Percentiles rank a stretch among this genome's conserved stretches.
These are phyloP conservation scores for Cliona cf. orientalis DNA, from an alignment of 37 sponge, comb jelly and placozoan species.

Conservation along the genomic window DNA sequence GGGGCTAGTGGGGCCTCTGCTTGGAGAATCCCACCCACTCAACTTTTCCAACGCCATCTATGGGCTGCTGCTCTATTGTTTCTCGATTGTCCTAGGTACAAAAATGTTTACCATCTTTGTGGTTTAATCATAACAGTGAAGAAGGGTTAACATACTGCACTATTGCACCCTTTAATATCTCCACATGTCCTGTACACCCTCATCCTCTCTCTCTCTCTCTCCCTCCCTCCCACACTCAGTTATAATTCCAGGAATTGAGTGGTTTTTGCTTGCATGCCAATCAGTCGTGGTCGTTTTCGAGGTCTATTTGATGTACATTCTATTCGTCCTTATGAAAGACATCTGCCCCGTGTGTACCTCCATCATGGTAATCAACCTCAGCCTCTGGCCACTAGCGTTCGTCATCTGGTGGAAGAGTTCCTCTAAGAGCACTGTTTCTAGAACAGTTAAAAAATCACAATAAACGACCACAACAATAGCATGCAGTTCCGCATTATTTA, in stretches of 20 bases:
- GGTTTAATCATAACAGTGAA: no score
- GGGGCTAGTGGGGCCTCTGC: conserved; percentile 53
- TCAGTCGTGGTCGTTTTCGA: neutral
- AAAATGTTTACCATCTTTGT: no score
- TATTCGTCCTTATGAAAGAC: conserved; percentile 48
- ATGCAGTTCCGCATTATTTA: neutral
- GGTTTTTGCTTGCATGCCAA: neutral
- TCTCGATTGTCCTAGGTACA: no score
- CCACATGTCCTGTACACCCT: no score
- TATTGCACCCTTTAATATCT: no score
- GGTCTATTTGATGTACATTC: conserved; percentile 59
- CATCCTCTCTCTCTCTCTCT: neutral
- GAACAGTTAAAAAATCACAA: neutral
- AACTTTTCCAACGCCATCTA: conserved; percentile 55
- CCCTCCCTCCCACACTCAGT: conserved; percentile 6
- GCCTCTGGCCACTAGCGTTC: conserved; percentile 8
- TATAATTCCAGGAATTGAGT: neutral
- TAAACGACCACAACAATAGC: neutral
- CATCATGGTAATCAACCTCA: conserved; percentile 34
- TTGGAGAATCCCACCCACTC: conserved; percentile 53
- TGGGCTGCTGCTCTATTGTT: conserved; percentile 43
- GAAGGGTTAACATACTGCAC: no score
- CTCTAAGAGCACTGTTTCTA: neutral
- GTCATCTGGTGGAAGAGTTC: neutral
- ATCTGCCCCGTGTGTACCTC: conserved; percentile 58